These are phyloP conservation scores for Nemotelus pantherinus DNA, from an alignment of 2,888 invertebrate species.

Conservation along the genomic window DNA sequence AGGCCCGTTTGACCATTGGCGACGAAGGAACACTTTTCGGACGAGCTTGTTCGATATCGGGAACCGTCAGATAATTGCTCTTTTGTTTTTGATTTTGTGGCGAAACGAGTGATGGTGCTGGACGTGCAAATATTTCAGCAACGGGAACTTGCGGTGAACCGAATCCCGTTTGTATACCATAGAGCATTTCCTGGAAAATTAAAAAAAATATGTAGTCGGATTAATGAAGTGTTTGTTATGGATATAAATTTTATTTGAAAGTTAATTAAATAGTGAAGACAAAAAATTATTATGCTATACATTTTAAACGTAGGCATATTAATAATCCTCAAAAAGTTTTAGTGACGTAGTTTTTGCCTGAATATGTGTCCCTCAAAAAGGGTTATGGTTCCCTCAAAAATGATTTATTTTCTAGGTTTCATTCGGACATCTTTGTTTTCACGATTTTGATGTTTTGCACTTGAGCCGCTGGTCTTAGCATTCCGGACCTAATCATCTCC, in stretches of 20 bases:
- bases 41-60: slow-evolving; percentile 84
- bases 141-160: slow-evolving; percentile 94
- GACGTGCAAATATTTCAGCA: slow-evolving; percentile 84
- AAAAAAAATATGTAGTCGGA: slow-evolving; percentile 48
- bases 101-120: slow-evolving; percentile 85
- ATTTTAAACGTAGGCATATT: too few species aligned
- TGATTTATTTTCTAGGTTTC: too few species aligned
- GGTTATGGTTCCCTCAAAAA: too few species aligned
- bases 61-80: slow-evolving; percentile 91
- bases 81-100: slow-evolving; percentile 88
- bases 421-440: too few species aligned
- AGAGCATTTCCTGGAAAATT: slow-evolving; percentile 88
- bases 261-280: background rate
- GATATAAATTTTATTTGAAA: slow-evolving; percentile 20
- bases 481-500: too few species aligned
- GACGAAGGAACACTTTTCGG: slow-evolving; percentile 94
- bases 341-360: too few species aligned
- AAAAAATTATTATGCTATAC: too few species aligned
- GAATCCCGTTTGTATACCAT: slow-evolving; percentile 92
- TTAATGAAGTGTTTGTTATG: background rate
- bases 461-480: too few species aligned
- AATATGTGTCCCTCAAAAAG: too few species aligned
- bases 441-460: too few species aligned
- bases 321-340: too few species aligned
- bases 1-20: slow-evolving; percentile 92